Evolutionary conservation across 2,888 invertebrate genomes (phyloP), one percentile per base, ranked within the genome.

Genomic region (Rosalia funebris): DNA sequence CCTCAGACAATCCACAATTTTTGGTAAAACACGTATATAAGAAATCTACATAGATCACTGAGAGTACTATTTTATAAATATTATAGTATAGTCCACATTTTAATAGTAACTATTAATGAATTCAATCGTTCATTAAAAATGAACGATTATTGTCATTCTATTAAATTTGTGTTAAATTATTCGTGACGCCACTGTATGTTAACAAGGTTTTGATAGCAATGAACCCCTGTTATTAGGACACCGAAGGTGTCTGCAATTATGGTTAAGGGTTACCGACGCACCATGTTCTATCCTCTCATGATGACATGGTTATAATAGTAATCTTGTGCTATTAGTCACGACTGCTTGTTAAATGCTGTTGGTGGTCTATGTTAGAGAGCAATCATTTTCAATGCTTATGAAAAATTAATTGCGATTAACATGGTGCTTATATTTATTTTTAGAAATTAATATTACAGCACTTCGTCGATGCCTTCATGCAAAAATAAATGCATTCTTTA

Each of bases 231-330:
- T 72, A 77, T 78, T 78, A 76, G 71, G 71, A 71, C 71, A 71
- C 69, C 62, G 64, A 65, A 75, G 74, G 75, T 76, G 76, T 75
- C 75, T 64, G 73, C 75, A 76, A 76, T 77, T 75, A 74, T 71
- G 65, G 69, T 73, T 74, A 77, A 75, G 76, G 77, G 76, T 75
- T 75, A 71, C 71, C 68, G 68, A 73, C 71, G 67, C 65, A 58
- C 42, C 64, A 68, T 72, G 66, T 67, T 66, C 69, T 69, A 67
- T 69, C 63, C 62, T 68, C 67, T 56, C 60, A 71, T 69, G 70
- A 77, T 77, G 77, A 77, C 78, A 76, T 68, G 75, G 69, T 77
- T 78, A 78, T 78, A 76, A 77, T 75, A 71, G 78, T 78, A 77
- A 78, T 78, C 74, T 75, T 72, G 69, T 65, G 71, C 76, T 77